These are phyloP conservation scores for Prenolepis imparis DNA, from an alignment of 2,888 invertebrate species.

Conservation along the genomic window DNA sequence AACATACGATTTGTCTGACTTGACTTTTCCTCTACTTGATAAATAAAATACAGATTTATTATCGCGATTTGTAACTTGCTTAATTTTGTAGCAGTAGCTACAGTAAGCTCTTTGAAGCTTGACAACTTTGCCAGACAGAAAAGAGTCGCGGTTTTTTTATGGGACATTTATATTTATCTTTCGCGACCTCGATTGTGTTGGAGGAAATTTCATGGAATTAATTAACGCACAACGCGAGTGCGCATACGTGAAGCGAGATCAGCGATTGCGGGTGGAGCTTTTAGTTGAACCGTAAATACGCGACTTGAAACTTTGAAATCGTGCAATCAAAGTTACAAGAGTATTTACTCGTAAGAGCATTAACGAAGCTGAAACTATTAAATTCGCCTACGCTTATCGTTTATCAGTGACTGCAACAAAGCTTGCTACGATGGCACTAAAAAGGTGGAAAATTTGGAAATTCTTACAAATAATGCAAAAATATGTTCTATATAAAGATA, in stretches of 20 bases:
- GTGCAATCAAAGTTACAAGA: slow-evolving; percentile 9
- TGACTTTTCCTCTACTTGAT: not conserved
- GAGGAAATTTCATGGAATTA: slow-evolving; percentile 33
- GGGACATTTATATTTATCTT: slow-evolving; percentile 11
- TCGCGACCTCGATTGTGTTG: slow-evolving; percentile 10
- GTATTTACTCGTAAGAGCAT: slow-evolving; percentile 2
- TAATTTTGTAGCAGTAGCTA: too few relatives aligned
- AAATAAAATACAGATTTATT: not conserved
- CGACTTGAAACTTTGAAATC: not conserved
- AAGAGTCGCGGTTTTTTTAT: slow-evolving; percentile 16
- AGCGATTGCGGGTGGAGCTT: slow-evolving; percentile 16
- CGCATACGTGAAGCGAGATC: slow-evolving; percentile 25
- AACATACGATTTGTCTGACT: not conserved
- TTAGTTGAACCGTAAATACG: slow-evolving; percentile 2
- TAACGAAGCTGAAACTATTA: not conserved
- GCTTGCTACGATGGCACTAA: slow-evolving; percentile 30
- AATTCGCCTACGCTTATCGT: not conserved
- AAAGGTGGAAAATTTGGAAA: not conserved
- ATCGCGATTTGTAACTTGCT: not conserved
- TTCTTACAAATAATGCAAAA: not conserved
- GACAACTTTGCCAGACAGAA: slow-evolving; percentile 8
- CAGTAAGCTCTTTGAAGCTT: not conserved
- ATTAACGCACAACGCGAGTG: slow-evolving; percentile 34
- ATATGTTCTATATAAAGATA: not conserved
- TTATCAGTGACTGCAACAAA: slow-evolving; percentile 10